Evolutionary conservation across 2,797 vertebrate genomes (phyloP), one percentile per base, ranked within the genome.

Genomic region (Tapirus indicus): DNA sequence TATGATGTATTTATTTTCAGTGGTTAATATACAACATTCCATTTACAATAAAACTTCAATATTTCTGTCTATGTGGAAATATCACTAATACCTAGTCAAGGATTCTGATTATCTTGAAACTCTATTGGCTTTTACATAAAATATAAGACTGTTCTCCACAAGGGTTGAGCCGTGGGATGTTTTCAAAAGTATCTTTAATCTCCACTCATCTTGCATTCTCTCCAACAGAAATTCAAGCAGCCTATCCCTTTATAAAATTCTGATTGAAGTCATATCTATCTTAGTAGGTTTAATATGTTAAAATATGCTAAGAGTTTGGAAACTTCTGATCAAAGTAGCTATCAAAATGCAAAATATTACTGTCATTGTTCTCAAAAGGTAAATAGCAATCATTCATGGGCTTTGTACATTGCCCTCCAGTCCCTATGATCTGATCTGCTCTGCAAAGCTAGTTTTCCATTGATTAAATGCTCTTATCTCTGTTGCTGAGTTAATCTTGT

Each of bases 401-500:
- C 71, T 96, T 94, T 60, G 35, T 69, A 64, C 68, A 56, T 6
- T 96, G 87, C 97, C 97, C 96, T 97, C 77, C 38, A 97, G 97
- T 95, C 77, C 91, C 52, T 91, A 35, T 68, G 90, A 97, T 97
- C 93, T 90, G 92, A 96, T 97, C 89, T 97, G 71, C 44, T 91
- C 47, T 21, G 58, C 13, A 71, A 95, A 95, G 80, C 77, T 74
- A 21, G 54, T 89, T 96, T 94, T 86, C 68, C 87, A 97, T 95
- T 98, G 97, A 97, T 97, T 97, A 97, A 96, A 94, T 82, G 82
- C 32, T 93, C 93, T 98, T 98, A 98, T 98, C 97, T 88, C 86
- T 35, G 62, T 90, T 74, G 54, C 95, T 38, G 72, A 72, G 84
- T 93, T 97, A 98, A 98, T 98, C 97, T 97, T 96, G 64, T 97